A percentile compares a stretch with the other conserved stretches of the same genome.
These are phyloP conservation scores for Amphiprion percula DNA, from an alignment of 2,113 vertebrate genomes.

Conservation along the genomic window DNA sequence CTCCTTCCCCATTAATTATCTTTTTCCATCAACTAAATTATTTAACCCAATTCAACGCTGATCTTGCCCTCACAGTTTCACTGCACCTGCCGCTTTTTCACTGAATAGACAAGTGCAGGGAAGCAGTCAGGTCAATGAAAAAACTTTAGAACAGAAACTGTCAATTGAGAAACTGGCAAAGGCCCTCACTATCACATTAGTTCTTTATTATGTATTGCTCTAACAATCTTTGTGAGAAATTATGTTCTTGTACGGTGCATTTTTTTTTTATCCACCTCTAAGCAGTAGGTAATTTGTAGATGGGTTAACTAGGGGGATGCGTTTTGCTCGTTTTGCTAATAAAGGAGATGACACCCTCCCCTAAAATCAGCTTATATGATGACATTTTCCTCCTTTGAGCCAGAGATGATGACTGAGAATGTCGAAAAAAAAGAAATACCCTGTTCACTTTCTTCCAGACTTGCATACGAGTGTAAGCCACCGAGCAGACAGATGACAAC, in stretches of 20 bases:
- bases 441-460: not conserved
- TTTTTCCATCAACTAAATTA: constrained; percentile 83
- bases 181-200: constrained; percentile 1
- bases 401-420: too few species aligned
- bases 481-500: too few species aligned
- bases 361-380: too few species aligned
- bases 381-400: too few species aligned
- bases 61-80: constrained; percentile 67
- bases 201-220: not conserved
- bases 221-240: not conserved
- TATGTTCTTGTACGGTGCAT: not conserved
- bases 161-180: not conserved
- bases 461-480: too few species aligned
- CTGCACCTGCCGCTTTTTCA: constrained; percentile 43
- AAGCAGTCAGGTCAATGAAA: constrained; percentile 37
- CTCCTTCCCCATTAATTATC: constrained; percentile 82
- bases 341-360: too few species aligned
- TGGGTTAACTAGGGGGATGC: too few species aligned
- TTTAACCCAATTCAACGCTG: constrained; percentile 78
- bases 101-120: constrained; percentile 48
- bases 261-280: not conserved
- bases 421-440: not conserved
- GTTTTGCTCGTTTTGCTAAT: too few species aligned
- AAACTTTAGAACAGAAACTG: constrained; percentile 43
- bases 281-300: too few species aligned